These are phyloP conservation scores for Heliangelus exortis DNA, from an alignment of 2,797 vertebrate species.

Conservation along the genomic window DNA sequence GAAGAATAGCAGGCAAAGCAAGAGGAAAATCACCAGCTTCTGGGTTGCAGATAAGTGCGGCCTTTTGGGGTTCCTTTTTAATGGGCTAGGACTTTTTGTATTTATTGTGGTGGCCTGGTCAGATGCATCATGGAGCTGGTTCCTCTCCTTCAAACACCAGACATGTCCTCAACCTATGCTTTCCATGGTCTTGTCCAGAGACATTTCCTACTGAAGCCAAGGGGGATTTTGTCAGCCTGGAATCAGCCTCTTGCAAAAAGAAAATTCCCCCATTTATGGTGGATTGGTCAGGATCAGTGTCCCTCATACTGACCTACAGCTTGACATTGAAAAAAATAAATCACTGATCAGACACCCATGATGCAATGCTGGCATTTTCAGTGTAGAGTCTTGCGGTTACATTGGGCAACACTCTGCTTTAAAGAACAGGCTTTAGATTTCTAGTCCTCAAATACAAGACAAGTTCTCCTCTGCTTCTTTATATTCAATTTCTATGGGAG, in stretches of 20 bases:
- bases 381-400: background rate
- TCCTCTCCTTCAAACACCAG: background rate
- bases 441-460: background rate
- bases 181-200: background rate
- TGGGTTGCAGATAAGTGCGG: no score
- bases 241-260: background rate
- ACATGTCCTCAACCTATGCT: background rate
- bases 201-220: background rate
- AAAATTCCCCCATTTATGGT: background rate
- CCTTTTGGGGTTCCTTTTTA: conserved; percentile 57
- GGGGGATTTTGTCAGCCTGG: background rate
- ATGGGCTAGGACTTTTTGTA: background rate
- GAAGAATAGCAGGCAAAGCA: background rate
- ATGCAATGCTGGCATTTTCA: background rate
- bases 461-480: background rate
- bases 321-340: background rate
- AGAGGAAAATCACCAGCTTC: conserved; percentile 18
- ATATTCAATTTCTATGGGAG: background rate
- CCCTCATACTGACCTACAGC: background rate
- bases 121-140: background rate
- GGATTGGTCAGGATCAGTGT: background rate
- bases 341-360: background rate
- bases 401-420: no score
- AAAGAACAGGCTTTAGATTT: background rate
- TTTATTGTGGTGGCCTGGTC: conserved; percentile 14